These are phyloP conservation scores for Nymphicus hollandicus DNA, from an alignment of 2,113 vertebrate genomes.

Conservation along the genomic window DNA sequence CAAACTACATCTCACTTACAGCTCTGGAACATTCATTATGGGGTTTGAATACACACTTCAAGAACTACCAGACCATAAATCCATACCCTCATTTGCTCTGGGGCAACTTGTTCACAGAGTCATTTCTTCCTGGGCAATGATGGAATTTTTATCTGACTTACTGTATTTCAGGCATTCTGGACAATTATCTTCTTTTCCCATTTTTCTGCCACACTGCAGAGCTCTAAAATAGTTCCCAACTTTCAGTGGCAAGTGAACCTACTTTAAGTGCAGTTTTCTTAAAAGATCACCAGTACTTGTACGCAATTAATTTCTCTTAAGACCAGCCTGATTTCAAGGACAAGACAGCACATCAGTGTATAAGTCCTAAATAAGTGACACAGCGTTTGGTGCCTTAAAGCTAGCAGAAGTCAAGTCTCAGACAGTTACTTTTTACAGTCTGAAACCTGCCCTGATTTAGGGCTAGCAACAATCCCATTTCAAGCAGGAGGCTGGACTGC, in stretches of 20 bases:
- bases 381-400: rapidly evolving
- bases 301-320: not conserved
- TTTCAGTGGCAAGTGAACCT: not conserved
- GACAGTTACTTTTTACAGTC: not conserved
- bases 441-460: not conserved
- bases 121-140: not conserved
- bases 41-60: not conserved
- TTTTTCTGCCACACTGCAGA: not conserved
- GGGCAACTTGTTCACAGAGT: not conserved
- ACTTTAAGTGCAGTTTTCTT: not conserved
- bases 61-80: not conserved
- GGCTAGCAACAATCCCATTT: not conserved
- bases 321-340: not conserved
- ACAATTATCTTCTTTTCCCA: not conserved
- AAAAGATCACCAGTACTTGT: not conserved
- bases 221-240: not conserved
- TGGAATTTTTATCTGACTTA: not conserved
- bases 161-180: not conserved
- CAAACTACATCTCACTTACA: rapidly evolving
- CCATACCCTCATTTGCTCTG: not conserved
- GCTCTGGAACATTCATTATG: not conserved
- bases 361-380: not conserved
- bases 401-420: not conserved
- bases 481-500: not conserved
- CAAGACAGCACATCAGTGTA: not conserved